Conservation (phyloP, 2,797 vertebrate species). For the Corythornis leucogaster region DNA sequence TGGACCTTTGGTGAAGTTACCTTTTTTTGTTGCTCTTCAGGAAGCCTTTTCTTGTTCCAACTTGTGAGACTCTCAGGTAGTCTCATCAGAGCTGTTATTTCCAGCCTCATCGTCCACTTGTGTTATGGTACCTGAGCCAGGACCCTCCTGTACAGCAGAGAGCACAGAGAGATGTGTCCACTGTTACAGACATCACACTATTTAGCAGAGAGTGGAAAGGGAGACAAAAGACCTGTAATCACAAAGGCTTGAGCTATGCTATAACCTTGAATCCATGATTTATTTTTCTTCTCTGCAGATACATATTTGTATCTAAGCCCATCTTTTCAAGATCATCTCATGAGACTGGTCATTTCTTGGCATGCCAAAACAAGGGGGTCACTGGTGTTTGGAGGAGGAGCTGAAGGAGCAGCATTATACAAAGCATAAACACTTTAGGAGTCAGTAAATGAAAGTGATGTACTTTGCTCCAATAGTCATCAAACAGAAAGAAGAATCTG, state of each 20-base stretch:
- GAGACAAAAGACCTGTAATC: background rate
- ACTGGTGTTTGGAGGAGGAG: background rate
- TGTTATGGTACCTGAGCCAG: background rate
- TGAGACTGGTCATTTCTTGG: slow-evolving; percentile 7
- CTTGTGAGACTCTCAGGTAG: slow-evolving; percentile 49
- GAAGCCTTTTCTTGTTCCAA: slow-evolving; percentile 68
- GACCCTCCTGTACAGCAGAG: background rate
- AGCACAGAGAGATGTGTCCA: background rate
- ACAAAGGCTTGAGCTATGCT: background rate
- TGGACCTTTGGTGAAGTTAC: slow-evolving; percentile 54
- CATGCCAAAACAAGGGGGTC: slow-evolving; percentile 28
- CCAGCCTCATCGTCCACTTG: slow-evolving; percentile 44
- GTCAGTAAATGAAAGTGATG: slow-evolving; percentile 9
- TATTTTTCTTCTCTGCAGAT: slow-evolving; percentile 9
- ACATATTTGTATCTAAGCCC: slow-evolving; percentile 7
- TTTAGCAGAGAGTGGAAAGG: background rate
- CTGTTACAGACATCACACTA: background rate
- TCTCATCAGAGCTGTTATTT: slow-evolving; percentile 52
- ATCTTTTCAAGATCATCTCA: slow-evolving; percentile 7
- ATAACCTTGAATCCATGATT: background rate
- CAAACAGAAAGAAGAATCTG: slow-evolving; percentile 67
- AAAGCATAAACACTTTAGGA: background rate
- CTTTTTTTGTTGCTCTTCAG: slow-evolving; percentile 62
- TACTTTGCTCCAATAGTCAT: slow-evolving; percentile 62
- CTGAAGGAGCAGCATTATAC: background rate